Evolutionary conservation across 2,797 vertebrate species (phyloP).

Genomic region (Kryptolebias ocellatus): DNA sequence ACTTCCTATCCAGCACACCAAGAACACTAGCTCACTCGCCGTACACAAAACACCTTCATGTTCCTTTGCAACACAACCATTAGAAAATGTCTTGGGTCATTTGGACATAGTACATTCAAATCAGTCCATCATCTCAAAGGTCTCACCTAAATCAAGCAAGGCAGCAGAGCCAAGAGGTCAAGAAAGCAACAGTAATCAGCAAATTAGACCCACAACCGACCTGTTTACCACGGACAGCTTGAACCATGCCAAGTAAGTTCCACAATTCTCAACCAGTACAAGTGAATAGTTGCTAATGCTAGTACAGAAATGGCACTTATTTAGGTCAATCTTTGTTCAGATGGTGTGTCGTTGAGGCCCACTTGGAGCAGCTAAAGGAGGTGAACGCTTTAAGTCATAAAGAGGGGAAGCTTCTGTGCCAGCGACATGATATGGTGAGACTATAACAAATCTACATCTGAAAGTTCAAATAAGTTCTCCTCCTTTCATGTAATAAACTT

Average conservation of each 20-base stretch:
- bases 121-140: constrained; percentile 8
- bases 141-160: constrained; percentile 6
- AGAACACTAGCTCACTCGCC: neutral
- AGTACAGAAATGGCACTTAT: neutral
- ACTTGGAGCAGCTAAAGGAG: constrained; percentile 85
- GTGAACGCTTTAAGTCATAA: constrained; percentile 83
- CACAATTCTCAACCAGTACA: neutral
- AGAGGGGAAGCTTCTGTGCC: constrained; percentile 84
- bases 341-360: constrained; percentile 80
- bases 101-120: constrained; percentile 11
- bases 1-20: constrained; percentile 4
- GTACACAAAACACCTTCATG: constrained; percentile 9
- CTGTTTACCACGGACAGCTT: constrained; percentile 28
- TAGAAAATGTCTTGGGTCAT: constrained; percentile 9
- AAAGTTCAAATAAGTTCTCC: neutral
- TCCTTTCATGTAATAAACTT: neutral
- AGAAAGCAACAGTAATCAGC: constrained; percentile 12
- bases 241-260: constrained; percentile 62
- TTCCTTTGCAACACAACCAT: constrained; percentile 5
- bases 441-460: constrained; percentile 5
- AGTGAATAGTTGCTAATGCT: no score
- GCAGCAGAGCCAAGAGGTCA: constrained; percentile 6
- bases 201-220: constrained; percentile 19
- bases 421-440: constrained; percentile 83
- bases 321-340: constrained; percentile 61